A percentile compares a stretch with the other conserved stretches of the same genome.
Evolutionary conservation across 1,140 invertebrate genomes (phyloP).

Genomic region (Lepidurus couesii): DNA sequence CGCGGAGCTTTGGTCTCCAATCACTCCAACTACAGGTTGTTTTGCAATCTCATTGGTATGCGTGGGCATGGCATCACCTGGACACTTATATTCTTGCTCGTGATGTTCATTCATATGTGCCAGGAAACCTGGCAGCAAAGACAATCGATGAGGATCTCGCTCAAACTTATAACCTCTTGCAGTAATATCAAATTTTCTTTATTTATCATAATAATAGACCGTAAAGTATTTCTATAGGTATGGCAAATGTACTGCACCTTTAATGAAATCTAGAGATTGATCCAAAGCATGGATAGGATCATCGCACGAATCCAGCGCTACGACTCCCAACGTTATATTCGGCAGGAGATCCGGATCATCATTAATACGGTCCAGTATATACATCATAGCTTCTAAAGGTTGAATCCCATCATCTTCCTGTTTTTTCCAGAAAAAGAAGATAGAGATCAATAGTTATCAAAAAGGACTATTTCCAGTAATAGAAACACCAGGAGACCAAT

Average conservation of each 20-base stretch:
- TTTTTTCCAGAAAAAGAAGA: slow-evolving; percentile 34
- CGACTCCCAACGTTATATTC: slow-evolving; percentile 49
- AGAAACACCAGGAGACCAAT: slow-evolving; percentile 19
- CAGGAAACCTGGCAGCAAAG: slow-evolving; percentile 47
- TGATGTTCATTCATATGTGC: slow-evolving; percentile 48
- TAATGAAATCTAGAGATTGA: slow-evolving; percentile 52
- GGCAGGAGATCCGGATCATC: slow-evolving; percentile 47
- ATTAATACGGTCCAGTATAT: slow-evolving; percentile 52
- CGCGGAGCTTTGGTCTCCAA: slow-evolving; percentile 53
- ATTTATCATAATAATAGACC: not conserved
- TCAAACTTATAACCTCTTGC: not conserved
- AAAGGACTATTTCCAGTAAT: not conserved
- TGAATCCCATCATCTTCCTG: slow-evolving; percentile 52
- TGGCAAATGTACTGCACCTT: slow-evolving; percentile 43
- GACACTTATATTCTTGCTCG: slow-evolving; percentile 48
- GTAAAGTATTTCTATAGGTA: not conserved
- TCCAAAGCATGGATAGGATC: slow-evolving; percentile 50
- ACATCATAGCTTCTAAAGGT: slow-evolving; percentile 53
- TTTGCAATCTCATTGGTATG: slow-evolving; percentile 39
- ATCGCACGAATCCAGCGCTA: slow-evolving; percentile 53
- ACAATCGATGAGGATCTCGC: not conserved
- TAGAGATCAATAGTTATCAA: not conserved
- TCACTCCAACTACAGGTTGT: slow-evolving; percentile 51
- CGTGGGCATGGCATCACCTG: slow-evolving; percentile 46
- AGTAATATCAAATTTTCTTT: not conserved